Conservation (phyloP, 2,888 invertebrate genomes). For the Agelastica alni region DNA sequence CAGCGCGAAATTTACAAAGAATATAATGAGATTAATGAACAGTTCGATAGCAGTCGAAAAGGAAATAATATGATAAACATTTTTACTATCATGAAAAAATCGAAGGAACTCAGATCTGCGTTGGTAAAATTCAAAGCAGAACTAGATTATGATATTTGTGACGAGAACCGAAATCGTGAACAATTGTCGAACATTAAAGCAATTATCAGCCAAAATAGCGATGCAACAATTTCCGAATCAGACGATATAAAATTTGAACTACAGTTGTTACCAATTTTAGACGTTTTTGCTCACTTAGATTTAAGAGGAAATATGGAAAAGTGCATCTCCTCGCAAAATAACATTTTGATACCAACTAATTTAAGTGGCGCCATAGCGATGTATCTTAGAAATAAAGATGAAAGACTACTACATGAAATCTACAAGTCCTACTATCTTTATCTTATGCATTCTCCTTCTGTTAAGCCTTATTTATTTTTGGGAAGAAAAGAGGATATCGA, state of each 20-base stretch:
- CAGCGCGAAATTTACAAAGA: slow-evolving; percentile 42
- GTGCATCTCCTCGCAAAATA: slow-evolving; percentile 17
- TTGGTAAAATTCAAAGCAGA: slow-evolving; percentile 41
- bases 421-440: slow-evolving; percentile 42
- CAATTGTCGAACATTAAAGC: neutral
- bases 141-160: slow-evolving; percentile 36
- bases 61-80: slow-evolving; percentile 31
- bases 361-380: slow-evolving; percentile 41
- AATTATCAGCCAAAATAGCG: neutral
- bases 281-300: slow-evolving; percentile 42
- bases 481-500: slow-evolving; percentile 16
- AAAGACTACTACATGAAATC: slow-evolving; percentile 46
- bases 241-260: slow-evolving; percentile 39
- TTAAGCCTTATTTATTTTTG: slow-evolving; percentile 36
- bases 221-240: slow-evolving; percentile 16
- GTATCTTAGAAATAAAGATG: slow-evolving; percentile 40
- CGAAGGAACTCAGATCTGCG: slow-evolving; percentile 27
- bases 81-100: slow-evolving; percentile 32
- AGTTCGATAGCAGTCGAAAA: slow-evolving; percentile 39
- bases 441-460: slow-evolving; percentile 42
- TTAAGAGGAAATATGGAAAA: slow-evolving; percentile 16
- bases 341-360: slow-evolving; percentile 42
- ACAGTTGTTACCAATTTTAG: slow-evolving; percentile 43
- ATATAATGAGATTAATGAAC: slow-evolving; percentile 35
- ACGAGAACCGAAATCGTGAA: slow-evolving; percentile 36